A percentile compares a stretch with the other conserved stretches of the same genome.
Evolutionary conservation across 1,140 invertebrate genomes (phyloP).

Genomic region (Eumaeus atala): DNA sequence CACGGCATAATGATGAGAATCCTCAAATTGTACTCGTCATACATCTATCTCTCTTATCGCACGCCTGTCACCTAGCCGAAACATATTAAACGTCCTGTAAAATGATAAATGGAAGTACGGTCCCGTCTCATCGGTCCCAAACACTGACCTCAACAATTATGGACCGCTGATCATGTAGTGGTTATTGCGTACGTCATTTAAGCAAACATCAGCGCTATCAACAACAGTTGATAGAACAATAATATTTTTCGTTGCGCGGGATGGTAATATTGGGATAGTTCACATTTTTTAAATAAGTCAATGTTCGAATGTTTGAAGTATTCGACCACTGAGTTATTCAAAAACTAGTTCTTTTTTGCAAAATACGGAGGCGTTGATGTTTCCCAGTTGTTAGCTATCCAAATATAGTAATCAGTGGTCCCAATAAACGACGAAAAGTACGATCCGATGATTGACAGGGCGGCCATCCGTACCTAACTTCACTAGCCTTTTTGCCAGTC

Average conservation of each 20-base stretch:
- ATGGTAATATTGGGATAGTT: too few relatives aligned
- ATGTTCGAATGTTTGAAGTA: too few relatives aligned
- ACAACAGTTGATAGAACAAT: too few relatives aligned
- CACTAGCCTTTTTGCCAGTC: slow-evolving; percentile 33
- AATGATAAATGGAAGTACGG: slow-evolving; percentile 70
- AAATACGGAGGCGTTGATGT: not conserved
- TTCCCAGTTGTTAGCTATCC: not conserved
- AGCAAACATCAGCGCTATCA: too few relatives aligned
- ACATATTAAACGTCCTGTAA: slow-evolving; percentile 63
- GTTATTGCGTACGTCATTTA: too few relatives aligned
- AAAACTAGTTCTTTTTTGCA: too few relatives aligned
- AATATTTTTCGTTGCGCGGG: too few relatives aligned
- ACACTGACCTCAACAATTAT: too few relatives aligned
- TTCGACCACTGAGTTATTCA: slow-evolving; percentile 30
- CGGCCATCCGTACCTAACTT: slow-evolving; percentile 29
- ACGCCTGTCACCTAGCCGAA: slow-evolving; percentile 48
- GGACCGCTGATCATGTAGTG: too few relatives aligned
- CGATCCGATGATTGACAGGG: slow-evolving; percentile 25
- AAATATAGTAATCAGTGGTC: not conserved
- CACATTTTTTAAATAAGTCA: too few relatives aligned
- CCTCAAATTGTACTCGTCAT: slow-evolving; percentile 33
- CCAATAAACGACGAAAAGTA: slow-evolving; percentile 10
- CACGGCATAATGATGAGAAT: slow-evolving; percentile 29
- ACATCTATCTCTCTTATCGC: slow-evolving; percentile 22
- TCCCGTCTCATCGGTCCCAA: slow-evolving; percentile 44